Conservation (phyloP, 2,888 invertebrate genomes). For the Ernsta delagoae region DNA sequence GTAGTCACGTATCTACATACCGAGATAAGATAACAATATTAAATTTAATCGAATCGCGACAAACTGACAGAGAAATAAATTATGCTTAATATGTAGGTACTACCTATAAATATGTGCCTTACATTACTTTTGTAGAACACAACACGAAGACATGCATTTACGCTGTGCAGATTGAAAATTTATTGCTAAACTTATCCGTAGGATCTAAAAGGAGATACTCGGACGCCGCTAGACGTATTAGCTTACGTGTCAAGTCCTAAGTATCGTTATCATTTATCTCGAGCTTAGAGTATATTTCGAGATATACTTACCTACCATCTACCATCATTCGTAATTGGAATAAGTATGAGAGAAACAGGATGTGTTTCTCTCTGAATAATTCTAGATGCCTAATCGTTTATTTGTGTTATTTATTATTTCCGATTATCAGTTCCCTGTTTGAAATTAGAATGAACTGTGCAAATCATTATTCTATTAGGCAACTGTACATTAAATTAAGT, state of each 20-base stretch:
- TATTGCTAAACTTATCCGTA: constrained; percentile 58
- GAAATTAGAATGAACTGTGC: constrained; percentile 27
- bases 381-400: constrained; percentile 35
- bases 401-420: constrained; percentile 37
- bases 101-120: no score
- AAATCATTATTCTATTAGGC: neutral
- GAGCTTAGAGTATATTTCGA: no score
- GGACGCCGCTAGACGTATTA: constrained; percentile 64
- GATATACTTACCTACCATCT: no score
- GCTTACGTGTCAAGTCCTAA: constrained; percentile 60
- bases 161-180: constrained; percentile 44
- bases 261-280: constrained; percentile 68
- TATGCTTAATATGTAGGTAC: no score
- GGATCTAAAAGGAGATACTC: constrained; percentile 54
- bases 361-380: constrained; percentile 45
- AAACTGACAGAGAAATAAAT: no score
- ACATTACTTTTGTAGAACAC: constrained; percentile 10
- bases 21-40: no score
- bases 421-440: constrained; percentile 26
- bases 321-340: constrained; percentile 70
- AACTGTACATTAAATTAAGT: no score
- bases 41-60: no score
- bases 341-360: constrained; percentile 56
- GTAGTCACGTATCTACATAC: no score
- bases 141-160: constrained; percentile 24